phyloP scores from a whole-genome alignment of 2,113 vertebrate species.

The Rattus rattus region DNA sequence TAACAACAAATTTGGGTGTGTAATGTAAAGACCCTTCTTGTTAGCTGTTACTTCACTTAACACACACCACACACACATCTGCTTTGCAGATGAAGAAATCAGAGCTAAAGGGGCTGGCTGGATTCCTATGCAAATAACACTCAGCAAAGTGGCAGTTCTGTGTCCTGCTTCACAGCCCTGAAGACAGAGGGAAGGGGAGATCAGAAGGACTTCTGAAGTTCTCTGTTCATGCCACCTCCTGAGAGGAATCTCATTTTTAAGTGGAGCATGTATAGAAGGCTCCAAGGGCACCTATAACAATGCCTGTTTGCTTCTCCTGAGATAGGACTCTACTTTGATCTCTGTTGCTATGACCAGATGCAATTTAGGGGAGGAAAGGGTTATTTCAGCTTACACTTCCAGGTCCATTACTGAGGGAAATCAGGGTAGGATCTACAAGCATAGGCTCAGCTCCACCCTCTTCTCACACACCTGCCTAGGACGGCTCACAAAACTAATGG shows the following conservation, averaged over 20 bases:
- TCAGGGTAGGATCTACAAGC: background rate
- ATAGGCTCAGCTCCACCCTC: accelerated
- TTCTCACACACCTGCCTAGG: no score
- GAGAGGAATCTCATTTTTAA: background rate
- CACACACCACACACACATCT: background rate
- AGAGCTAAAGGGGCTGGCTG: background rate
- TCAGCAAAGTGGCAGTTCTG: background rate
- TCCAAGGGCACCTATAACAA: background rate
- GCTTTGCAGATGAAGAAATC: background rate
- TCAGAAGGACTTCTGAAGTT: background rate
- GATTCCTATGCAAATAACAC: background rate
- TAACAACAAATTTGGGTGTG: background rate
- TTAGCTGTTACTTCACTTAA: background rate
- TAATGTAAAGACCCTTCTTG: background rate
- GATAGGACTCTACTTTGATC: background rate
- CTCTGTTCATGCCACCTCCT: background rate
- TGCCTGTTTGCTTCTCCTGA: background rate
- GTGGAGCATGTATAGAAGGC: background rate
- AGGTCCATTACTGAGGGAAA: background rate
- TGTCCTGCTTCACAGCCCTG: background rate
- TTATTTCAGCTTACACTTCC: background rate
- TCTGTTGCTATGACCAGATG: background rate
- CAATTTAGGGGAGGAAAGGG: background rate
- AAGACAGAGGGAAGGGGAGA: no score
- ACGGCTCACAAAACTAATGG: background rate